Evolutionary conservation across 1,140 invertebrate genomes (phyloP).

Genomic region (Temnothorax nylanderi): DNA sequence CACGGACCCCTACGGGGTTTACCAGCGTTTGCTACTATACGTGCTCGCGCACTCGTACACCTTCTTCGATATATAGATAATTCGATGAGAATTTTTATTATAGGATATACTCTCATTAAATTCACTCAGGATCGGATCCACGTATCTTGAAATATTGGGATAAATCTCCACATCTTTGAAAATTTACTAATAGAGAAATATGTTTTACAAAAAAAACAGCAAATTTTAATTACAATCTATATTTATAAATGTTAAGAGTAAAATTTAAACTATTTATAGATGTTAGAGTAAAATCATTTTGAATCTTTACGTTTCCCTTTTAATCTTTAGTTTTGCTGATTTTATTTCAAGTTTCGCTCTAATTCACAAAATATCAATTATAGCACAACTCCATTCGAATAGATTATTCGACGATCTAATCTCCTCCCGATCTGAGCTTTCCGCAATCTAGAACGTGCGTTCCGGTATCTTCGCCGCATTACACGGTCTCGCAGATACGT

Average conservation of each 20-base stretch:
- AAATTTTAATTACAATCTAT: background rate
- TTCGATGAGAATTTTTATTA: conserved; percentile 14
- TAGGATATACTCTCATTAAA: conserved; percentile 7
- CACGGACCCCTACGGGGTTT: conserved; percentile 25
- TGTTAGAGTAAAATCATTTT: background rate
- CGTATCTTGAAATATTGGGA: background rate
- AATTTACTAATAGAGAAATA: background rate
- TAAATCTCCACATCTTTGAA: background rate
- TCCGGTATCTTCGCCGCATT: conserved; percentile 60
- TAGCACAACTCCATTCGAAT: background rate
- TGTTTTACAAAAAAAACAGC: background rate
- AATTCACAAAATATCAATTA: conserved; percentile 7
- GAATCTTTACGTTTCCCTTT: background rate
- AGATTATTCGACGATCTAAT: conserved; percentile 18
- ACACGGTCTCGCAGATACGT: conserved; percentile 52
- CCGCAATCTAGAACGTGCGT: conserved; percentile 75
- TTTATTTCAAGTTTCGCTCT: background rate
- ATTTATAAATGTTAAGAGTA: background rate
- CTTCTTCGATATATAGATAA: conserved; percentile 7
- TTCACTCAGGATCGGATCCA: conserved; percentile 9
- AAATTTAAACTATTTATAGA: background rate
- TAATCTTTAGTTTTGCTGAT: background rate
- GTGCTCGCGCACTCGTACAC: background rate
- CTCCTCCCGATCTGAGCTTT: conserved; percentile 14
- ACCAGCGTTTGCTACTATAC: conserved; percentile 64